phyloP scores from a whole-genome alignment of 1,140 invertebrate species.

The Bombyx mandarina region DNA sequence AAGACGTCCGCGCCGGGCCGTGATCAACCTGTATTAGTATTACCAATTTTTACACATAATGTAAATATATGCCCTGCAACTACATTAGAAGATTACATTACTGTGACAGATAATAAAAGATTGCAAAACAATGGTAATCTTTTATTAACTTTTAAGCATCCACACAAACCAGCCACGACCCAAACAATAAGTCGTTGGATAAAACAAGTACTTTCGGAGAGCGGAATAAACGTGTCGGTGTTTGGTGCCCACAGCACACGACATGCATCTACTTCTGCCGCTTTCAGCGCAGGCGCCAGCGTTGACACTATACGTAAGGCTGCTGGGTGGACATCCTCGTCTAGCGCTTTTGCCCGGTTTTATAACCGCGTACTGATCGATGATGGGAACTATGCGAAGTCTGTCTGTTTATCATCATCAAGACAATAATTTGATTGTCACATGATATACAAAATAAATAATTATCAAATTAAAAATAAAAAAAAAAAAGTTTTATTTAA shows the following conservation, averaged over 20 bases:
- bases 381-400: conserved; percentile 13
- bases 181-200: too few relatives aligned
- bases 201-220: conserved; percentile 14
- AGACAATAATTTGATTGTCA: too few relatives aligned
- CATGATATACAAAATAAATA: too few relatives aligned
- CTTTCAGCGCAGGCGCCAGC: conserved; percentile 18
- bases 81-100: too few relatives aligned
- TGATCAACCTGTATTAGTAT: too few relatives aligned
- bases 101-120: too few relatives aligned
- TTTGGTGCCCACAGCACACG: conserved; percentile 36
- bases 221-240: conserved; percentile 23
- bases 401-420: background rate
- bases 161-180: too few relatives aligned
- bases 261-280: conserved; percentile 37
- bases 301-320: conserved; percentile 27
- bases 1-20: too few relatives aligned
- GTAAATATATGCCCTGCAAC: too few relatives aligned
- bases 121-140: conserved; percentile 4
- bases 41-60: too few relatives aligned
- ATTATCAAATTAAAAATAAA: too few relatives aligned
- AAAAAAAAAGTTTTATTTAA: too few relatives aligned
- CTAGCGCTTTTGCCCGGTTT: conserved; percentile 25
- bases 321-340: conserved; percentile 31
- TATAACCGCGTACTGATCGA: conserved; percentile 24
- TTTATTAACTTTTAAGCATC: conserved; percentile 18